Conservation (phyloP, 64 coral and sea anemone species). For the Stichodactyla helianthus region DNA sequence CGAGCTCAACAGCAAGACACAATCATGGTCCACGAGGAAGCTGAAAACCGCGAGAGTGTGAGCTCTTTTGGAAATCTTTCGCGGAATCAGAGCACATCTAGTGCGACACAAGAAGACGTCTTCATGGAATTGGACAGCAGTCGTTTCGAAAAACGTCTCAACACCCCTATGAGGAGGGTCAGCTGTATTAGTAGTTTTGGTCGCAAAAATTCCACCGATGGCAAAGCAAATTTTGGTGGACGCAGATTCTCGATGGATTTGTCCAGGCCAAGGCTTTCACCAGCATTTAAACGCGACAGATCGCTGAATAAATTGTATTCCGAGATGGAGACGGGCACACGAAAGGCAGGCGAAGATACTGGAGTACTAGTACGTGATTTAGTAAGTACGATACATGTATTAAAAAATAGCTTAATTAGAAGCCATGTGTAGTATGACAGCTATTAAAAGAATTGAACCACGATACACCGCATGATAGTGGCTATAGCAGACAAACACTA, state of each 20-base stretch:
- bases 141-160: slow-evolving; percentile 8
- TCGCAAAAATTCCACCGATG: not conserved
- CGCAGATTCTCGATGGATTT: slow-evolving; percentile 18
- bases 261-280: not conserved
- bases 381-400: not conserved
- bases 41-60: not conserved
- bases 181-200: slow-evolving; percentile 20
- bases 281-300: not conserved
- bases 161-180: not conserved
- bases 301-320: slow-evolving; percentile 10
- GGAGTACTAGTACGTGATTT: not conserved
- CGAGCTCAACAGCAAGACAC: not conserved
- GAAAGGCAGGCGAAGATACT: slow-evolving; percentile 5
- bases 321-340: not conserved
- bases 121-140: not conserved
- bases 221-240: not conserved
- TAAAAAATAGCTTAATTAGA: not conserved
- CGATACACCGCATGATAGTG: not conserved
- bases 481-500: not conserved
- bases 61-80: not conserved
- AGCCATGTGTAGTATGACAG: not conserved
- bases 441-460: slow-evolving; percentile 6
- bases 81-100: not conserved
- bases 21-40: slow-evolving; percentile 6
- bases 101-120: slow-evolving; percentile 14